Percentiles rank a stretch among this genome's conserved stretches.
Evolutionary conservation across 2,888 invertebrate genomes (phyloP).

Genomic region (Hemistola chrysoprasaria): DNA sequence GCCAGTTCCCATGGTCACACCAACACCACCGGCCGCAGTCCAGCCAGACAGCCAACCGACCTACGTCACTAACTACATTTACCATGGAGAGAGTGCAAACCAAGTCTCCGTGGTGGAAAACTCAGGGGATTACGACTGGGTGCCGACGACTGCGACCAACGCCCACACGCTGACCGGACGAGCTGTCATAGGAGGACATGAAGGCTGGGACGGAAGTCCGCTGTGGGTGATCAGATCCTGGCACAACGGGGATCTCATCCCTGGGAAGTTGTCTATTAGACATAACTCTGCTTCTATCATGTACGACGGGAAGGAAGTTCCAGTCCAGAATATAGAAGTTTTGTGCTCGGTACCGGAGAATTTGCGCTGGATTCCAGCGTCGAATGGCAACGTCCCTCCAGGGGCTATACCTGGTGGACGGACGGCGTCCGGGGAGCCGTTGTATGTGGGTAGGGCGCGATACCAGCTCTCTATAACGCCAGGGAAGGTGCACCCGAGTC

Average conservation of each 20-base stretch:
- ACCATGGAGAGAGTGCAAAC: conserved; percentile 59
- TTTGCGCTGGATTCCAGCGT: conserved; percentile 77
- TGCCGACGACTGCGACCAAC: conserved; percentile 61
- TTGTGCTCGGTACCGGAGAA: conserved; percentile 59
- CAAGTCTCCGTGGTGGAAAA: conserved; percentile 58
- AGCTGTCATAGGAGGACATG: conserved; percentile 72
- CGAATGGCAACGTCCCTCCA: conserved; percentile 77
- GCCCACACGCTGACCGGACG: conserved; percentile 58
- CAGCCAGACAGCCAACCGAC: conserved; percentile 46
- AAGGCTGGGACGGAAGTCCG: conserved; percentile 76
- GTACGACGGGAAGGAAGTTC: conserved; percentile 64
- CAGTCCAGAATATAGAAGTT: conserved; percentile 73
- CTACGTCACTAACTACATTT: conserved; percentile 71
- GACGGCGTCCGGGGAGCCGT: conserved; percentile 68
- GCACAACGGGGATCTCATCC: conserved; percentile 70
- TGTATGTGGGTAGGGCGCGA: conserved; percentile 80
- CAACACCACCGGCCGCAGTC: conserved; percentile 20
- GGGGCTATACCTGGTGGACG: conserved; percentile 80
- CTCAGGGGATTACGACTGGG: conserved; percentile 69
- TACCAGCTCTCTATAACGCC: conserved; percentile 82
- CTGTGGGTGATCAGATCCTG: conserved; percentile 73
- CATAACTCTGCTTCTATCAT: conserved; percentile 67
- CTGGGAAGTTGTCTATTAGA: conserved; percentile 72
- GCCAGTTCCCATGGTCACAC: conserved; percentile 46
- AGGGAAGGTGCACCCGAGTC: conserved; percentile 79